Evolutionary conservation across 1,140 invertebrate genomes (phyloP).

Genomic region (Drosophila equinoxialis): DNA sequence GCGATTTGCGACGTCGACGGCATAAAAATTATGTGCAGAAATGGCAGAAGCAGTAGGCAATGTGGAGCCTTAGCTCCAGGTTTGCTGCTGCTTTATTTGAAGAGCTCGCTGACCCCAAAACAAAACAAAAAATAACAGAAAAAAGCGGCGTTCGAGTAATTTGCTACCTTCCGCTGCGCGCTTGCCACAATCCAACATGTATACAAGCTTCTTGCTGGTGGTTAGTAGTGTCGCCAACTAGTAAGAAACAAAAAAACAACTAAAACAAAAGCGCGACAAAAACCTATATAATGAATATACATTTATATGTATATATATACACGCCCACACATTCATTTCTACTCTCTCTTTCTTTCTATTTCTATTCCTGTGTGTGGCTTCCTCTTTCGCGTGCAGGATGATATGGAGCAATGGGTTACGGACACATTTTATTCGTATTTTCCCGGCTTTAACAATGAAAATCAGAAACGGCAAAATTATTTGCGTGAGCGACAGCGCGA

Average conservation of each 20-base stretch:
- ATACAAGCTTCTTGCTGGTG: constrained; percentile 77
- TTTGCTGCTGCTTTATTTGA: constrained; percentile 23
- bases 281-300: constrained; percentile 37
- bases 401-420: constrained; percentile 83
- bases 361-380: constrained; percentile 13
- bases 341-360: background rate
- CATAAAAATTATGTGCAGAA: constrained; percentile 78
- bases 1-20: constrained; percentile 67
- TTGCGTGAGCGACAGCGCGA: constrained; percentile 79
- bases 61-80: constrained; percentile 54
- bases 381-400: constrained; percentile 65
- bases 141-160: constrained; percentile 51
- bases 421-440: constrained; percentile 83
- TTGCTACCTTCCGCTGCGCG: constrained; percentile 36
- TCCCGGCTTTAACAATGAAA: constrained; percentile 81
- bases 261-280: constrained; percentile 36
- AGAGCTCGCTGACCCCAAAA: constrained; percentile 70
- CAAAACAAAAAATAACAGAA: constrained; percentile 28
- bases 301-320: background rate
- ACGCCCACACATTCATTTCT: constrained; percentile 15
- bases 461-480: constrained; percentile 79
- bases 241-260: background rate
- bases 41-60: constrained; percentile 77
- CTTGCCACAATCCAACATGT: constrained; percentile 53
- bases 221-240: constrained; percentile 74